Evolutionary conservation across 2,888 invertebrate genomes (phyloP), one percentile per base, ranked within the genome.

Genomic region (Archips crataeganus): DNA sequence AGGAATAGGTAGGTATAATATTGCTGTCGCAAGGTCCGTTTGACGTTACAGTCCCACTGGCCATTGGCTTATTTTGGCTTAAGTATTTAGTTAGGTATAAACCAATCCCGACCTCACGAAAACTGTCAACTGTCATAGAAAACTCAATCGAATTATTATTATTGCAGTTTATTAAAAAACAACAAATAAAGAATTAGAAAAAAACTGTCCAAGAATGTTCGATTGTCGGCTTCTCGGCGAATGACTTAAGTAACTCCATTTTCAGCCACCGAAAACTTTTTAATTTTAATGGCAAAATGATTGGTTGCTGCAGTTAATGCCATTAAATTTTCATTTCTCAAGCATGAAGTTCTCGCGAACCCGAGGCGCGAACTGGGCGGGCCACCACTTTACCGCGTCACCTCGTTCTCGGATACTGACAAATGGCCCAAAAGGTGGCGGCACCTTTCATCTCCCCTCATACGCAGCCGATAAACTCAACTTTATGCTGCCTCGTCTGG

Each of bases 331-430:
- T 85, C 87, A 92, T 92, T 91, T 90, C 87, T 81, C 80, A 80
- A 78, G 77, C 77, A 84, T 83, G 87, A 88, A 89, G 87, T 70
- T 60, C 79, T 32, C 23, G 3, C 32, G 34, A 78, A 82, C 82
- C 82, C 78, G 88, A 89, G 89, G 91, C 90, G 90, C 87, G 88
- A 92, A 90, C 90, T 89, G 92, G 93, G 93, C 93, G 93, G 91
- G 89, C 88, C 89, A 57, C 32, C 83, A 87, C 88, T 88, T 90
- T 87, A 87, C 88, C 80, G 84, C 84, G 85, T 85, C 92, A 93
- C 89, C 92, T 91, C 90, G 88, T 92, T 90, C 89, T 89, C 80
- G 92, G 91, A 90, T 91, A 89, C 92, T 93, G 93, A 94, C 93
- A 94, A 93, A 93, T 94, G 93, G 89, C 5, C 54, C 23, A 15